Evolutionary conservation across 2,797 vertebrate species (phyloP).

Genomic region (Micrastur ruficollis): DNA sequence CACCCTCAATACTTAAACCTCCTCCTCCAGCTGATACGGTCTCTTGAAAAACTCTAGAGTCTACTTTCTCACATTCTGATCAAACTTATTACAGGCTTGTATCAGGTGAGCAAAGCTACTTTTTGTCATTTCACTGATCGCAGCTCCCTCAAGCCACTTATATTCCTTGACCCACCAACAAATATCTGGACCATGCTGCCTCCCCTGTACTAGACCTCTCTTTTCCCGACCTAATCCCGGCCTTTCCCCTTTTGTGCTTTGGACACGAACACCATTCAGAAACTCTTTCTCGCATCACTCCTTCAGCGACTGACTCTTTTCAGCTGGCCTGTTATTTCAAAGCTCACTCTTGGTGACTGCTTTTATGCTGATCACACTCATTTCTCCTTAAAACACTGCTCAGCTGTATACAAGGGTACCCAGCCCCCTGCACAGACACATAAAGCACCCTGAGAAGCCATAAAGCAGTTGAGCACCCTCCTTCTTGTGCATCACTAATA

Average conservation of each 20-base stretch:
- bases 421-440: neutral
- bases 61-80: conserved; percentile 24
- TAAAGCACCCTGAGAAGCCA: neutral
- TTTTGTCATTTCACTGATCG: neutral
- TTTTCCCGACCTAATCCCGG: neutral
- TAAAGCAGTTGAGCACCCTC: rapidly evolving
- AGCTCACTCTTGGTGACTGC: neutral
- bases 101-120: conserved; percentile 25
- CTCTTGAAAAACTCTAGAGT: conserved; percentile 43
- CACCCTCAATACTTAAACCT: conserved; percentile 18
- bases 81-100: neutral
- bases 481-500: neutral
- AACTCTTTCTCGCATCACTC: neutral
- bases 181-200: neutral
- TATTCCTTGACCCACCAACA: neutral
- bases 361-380: neutral
- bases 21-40: neutral
- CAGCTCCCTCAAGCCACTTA: neutral
- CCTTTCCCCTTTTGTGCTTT: neutral
- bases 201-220: neutral
- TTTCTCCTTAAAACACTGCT: neutral
- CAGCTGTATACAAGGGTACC: neutral
- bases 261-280: neutral
- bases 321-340: neutral
- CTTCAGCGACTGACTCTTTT: neutral